phyloP scores from a whole-genome alignment of 2,797 vertebrate species.

The Darevskia mixta region DNA sequence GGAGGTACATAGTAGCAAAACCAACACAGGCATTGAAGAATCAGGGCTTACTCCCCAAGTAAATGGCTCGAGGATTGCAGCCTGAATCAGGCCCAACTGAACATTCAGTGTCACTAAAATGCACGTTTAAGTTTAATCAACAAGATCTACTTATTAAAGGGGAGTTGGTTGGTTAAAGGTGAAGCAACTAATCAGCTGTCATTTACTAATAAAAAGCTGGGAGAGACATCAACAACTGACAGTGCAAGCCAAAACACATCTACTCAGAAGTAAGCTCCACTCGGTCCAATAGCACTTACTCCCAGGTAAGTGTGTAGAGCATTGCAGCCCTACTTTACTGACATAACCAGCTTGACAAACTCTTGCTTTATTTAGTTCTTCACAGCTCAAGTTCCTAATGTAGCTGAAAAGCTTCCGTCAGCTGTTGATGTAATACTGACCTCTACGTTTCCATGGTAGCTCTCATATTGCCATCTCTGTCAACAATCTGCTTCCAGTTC shows the following conservation, averaged over 20 bases:
- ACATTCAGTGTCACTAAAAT: neutral
- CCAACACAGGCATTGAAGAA: too few relatives aligned
- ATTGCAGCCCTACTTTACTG: slow-evolving; percentile 2
- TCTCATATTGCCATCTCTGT: slow-evolving; percentile 22
- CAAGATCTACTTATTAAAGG: neutral
- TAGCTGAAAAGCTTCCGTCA: slow-evolving; percentile 31
- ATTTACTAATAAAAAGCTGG: slow-evolving; percentile 41
- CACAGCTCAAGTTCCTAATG: slow-evolving; percentile 18
- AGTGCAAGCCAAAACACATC: neutral
- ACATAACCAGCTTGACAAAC: slow-evolving; percentile 11
- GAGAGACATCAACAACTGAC: slow-evolving; percentile 3
- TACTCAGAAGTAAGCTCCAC: neutral
- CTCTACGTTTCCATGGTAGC: slow-evolving; percentile 17
- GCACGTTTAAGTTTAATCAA: neutral
- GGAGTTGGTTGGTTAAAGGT: neutral
- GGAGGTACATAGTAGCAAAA: too few relatives aligned
- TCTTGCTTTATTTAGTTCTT: slow-evolving; percentile 26
- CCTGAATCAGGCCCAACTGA: neutral
- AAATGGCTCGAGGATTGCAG: too few relatives aligned
- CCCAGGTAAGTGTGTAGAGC: neutral
- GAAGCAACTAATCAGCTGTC: neutral
- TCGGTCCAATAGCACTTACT: neutral
- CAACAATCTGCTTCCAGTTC: slow-evolving; percentile 47
- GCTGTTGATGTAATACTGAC: slow-evolving; percentile 6
- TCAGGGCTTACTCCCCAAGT: too few relatives aligned